Percentiles rank a stretch among this genome's conserved stretches.
These are phyloP conservation scores for Ecdyonurus torrentis DNA, from an alignment of 2,888 invertebrate species.

Conservation along the genomic window DNA sequence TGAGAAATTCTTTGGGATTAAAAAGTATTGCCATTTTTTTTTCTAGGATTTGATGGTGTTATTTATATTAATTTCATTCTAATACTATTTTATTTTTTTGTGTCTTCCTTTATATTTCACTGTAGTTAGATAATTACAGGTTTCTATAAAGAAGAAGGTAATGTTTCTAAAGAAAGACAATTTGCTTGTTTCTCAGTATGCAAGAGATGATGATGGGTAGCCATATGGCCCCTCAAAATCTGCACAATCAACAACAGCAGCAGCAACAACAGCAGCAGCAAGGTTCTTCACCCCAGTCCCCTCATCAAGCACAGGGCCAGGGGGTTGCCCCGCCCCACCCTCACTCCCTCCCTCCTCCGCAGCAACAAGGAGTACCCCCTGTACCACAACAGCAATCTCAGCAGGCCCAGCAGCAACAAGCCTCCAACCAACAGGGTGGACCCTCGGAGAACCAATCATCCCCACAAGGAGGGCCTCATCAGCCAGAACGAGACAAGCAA, in stretches of 20 bases:
- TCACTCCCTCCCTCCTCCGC: conserved; percentile 8
- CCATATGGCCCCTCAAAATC: conserved; percentile 12
- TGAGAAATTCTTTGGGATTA: no score
- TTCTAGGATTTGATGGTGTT: no score
- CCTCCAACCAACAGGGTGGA: conserved; percentile 1
- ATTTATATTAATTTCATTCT: no score
- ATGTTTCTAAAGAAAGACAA: no score
- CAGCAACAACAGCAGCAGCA: conserved; percentile 22
- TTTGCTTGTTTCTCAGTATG: conserved; percentile 11
- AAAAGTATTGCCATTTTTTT: no score
- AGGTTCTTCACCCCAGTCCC: not conserved
- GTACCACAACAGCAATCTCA: conserved; percentile 1
- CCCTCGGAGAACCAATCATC: not conserved
- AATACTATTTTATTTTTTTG: no score
- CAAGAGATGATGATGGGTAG: conserved; percentile 14
- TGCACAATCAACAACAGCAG: conserved; percentile 10
- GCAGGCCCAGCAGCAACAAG: conserved; percentile 6
- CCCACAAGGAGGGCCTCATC: conserved; percentile 1
- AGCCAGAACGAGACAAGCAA: conserved; percentile 15
- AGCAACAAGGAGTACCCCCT: not conserved
- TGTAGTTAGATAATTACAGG: no score
- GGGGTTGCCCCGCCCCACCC: conserved; percentile 11
- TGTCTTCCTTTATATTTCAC: no score
- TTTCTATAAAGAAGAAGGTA: no score
- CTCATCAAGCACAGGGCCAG: conserved; percentile 7